Conservation (phyloP, 2,797 vertebrate genomes). For the Eulemur coronatus region DNA sequence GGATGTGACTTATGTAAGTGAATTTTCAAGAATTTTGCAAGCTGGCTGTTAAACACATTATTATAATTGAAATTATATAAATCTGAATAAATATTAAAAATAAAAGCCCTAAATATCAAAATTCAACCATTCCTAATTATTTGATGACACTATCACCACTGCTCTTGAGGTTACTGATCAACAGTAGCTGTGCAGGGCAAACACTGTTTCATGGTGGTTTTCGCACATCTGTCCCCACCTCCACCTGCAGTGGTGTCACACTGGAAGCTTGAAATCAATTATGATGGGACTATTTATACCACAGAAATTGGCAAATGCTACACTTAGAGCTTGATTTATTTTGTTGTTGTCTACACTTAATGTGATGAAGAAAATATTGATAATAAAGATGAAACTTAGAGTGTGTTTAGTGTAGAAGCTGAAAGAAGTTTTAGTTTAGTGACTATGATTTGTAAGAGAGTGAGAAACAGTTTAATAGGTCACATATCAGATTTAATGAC, state of each 20-base stretch:
- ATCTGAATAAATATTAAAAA: neutral
- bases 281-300: neutral
- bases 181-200: neutral
- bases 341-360: neutral
- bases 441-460: neutral
- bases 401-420: neutral
- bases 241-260: neutral
- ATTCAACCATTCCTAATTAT: neutral
- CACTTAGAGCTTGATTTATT: neutral
- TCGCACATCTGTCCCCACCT: neutral
- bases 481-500: neutral
- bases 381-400: neutral
- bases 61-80: neutral
- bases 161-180: neutral
- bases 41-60: neutral
- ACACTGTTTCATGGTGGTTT: neutral
- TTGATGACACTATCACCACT: neutral
- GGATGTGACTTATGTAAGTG: neutral
- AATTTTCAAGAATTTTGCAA: neutral
- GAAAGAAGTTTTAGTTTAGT: neutral
- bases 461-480: neutral
- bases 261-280: neutral
- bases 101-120: neutral
- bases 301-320: neutral
- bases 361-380: neutral